phyloP scores from a whole-genome alignment of 2,797 vertebrate species.

The Gallinago stenura region DNA sequence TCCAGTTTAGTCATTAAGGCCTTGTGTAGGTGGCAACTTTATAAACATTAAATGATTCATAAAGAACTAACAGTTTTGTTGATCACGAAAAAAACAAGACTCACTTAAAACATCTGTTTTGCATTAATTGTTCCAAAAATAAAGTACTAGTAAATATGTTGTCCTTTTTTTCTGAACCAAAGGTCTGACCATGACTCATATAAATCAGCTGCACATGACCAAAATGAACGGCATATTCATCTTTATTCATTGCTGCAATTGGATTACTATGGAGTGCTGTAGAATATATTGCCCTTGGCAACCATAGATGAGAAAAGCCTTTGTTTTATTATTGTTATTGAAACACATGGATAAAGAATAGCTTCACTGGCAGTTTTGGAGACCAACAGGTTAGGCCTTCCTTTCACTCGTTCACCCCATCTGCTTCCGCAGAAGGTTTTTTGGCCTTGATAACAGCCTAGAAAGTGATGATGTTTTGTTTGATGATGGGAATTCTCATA shows the following conservation, averaged over 20 bases:
- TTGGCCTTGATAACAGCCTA: not conserved
- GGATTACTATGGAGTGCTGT: not conserved
- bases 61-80: constrained; percentile 4
- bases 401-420: not conserved
- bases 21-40: not conserved
- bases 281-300: not conserved
- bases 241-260: not conserved
- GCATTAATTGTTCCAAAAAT: constrained; percentile 46
- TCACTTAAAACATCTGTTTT: constrained; percentile 39
- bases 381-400: not conserved
- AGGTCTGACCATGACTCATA: constrained; percentile 12
- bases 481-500: not conserved
- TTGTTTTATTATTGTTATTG: not conserved
- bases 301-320: not conserved
- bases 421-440: not conserved
- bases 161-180: constrained; percentile 6
- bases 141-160: not conserved
- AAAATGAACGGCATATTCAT: not conserved
- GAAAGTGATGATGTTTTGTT: not conserved
- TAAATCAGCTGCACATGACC: not conserved
- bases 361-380: not conserved
- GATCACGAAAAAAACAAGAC: not conserved
- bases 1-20: not conserved
- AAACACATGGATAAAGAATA: not conserved
- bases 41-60: constrained; percentile 13